These are phyloP conservation scores for Cotesia typhae DNA, from an alignment of 1,140 invertebrate species.

Conservation along the genomic window DNA sequence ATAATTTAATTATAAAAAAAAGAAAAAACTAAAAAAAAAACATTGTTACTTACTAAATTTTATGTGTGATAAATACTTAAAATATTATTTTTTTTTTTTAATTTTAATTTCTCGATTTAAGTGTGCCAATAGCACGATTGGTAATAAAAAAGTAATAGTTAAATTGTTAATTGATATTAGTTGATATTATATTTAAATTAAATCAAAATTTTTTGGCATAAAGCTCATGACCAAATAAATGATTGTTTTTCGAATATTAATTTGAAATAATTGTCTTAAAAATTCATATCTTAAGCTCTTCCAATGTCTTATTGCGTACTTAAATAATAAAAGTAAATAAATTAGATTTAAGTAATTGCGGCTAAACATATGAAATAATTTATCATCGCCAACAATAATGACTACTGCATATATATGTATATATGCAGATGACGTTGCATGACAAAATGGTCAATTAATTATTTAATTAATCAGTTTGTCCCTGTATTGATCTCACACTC, in stretches of 20 bases:
- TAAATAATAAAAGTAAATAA: constrained; percentile 48
- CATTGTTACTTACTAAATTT: constrained; percentile 3
- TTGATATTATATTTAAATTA: not conserved
- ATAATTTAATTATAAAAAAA: constrained; percentile 21
- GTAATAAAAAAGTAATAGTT: not conserved
- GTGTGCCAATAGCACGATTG: constrained; percentile 11
- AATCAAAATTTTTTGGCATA: no score
- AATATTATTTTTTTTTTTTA: constrained; percentile 27
- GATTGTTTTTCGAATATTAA: no score
- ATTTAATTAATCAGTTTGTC: constrained; percentile 37
- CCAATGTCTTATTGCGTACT: constrained; percentile 47
- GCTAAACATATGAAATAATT: constrained; percentile 28
- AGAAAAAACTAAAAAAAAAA: constrained; percentile 4
- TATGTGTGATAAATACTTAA: constrained; percentile 40
- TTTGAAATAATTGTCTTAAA: not conserved
- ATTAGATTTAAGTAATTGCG: constrained; percentile 49
- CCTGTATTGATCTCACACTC: constrained; percentile 50
- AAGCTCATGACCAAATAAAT: no score
- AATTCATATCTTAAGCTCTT: constrained; percentile 30
- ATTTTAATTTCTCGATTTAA: not conserved
- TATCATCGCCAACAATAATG: not conserved
- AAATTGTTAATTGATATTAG: constrained; percentile 21
- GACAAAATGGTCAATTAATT: constrained; percentile 14
- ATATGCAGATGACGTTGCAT: constrained; percentile 23
- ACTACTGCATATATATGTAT: not conserved